These are phyloP conservation scores for Lycocerus yunnanus DNA, from an alignment of 2,888 invertebrate genomes.

Conservation along the genomic window DNA sequence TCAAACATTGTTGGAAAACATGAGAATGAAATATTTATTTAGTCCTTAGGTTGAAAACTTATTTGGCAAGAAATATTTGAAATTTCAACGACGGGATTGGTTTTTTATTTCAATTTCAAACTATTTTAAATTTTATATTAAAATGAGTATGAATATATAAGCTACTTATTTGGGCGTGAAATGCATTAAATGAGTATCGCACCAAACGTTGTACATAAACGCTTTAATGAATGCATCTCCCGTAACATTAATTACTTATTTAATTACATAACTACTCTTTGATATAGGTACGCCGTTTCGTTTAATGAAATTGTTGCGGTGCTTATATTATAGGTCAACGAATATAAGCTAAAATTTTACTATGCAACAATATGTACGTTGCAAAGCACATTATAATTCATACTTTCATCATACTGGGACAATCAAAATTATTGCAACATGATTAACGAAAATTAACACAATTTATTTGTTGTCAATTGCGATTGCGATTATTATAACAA, in stretches of 20 bases:
- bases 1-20: background rate
- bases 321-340: background rate
- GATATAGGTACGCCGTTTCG: background rate
- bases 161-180: background rate
- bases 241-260: background rate
- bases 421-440: background rate
- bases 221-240: background rate
- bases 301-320: slow-evolving; percentile 4
- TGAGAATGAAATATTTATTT: background rate
- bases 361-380: background rate
- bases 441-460: background rate
- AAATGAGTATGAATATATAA: background rate
- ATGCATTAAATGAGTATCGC: background rate
- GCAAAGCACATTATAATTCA: background rate
- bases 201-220: background rate
- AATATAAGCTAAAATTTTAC: background rate
- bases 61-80: background rate
- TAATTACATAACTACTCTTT: background rate
- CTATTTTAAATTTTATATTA: background rate
- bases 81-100: background rate
- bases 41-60: background rate
- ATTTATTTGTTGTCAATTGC: no score
- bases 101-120: background rate
- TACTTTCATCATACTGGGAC: background rate
- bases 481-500: no score